These are phyloP conservation scores for Drosophila bifasciata DNA, from an alignment of 1,140 invertebrate species.

Conservation along the genomic window DNA sequence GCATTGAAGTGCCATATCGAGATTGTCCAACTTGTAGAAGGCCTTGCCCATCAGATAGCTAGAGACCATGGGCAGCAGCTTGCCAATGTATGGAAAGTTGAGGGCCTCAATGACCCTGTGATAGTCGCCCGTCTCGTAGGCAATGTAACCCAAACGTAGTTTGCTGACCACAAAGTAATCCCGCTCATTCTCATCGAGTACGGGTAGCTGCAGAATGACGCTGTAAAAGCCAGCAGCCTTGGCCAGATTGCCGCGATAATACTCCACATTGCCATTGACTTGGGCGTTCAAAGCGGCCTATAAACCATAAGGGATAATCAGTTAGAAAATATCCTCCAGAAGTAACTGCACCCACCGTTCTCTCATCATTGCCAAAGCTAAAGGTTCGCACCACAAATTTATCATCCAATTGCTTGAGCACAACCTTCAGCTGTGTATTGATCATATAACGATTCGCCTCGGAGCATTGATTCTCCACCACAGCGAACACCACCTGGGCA, in stretches of 20 bases:
- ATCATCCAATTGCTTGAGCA: slow-evolving; percentile 35
- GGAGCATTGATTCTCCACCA: slow-evolving; percentile 31
- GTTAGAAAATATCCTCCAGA: background rate
- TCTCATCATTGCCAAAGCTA: slow-evolving; percentile 4
- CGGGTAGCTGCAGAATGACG: background rate
- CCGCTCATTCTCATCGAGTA: background rate
- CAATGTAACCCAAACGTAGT: slow-evolving; percentile 55
- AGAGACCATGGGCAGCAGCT: slow-evolving; percentile 12
- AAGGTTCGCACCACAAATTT: slow-evolving; percentile 17
- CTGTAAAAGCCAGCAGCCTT: slow-evolving; percentile 42
- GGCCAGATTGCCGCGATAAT: slow-evolving; percentile 27
- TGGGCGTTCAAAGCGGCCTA: slow-evolving; percentile 42
- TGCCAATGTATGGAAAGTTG: background rate
- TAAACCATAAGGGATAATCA: background rate
- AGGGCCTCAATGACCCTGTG: slow-evolving; percentile 36
- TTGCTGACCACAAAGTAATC: slow-evolving; percentile 43
- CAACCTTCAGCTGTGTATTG: slow-evolving; percentile 39
- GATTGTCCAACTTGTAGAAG: slow-evolving; percentile 45
- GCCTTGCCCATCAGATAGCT: slow-evolving; percentile 59
- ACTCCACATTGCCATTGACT: slow-evolving; percentile 71
- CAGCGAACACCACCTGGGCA: slow-evolving; percentile 48
- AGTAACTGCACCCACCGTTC: slow-evolving; percentile 11
- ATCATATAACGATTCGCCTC: slow-evolving; percentile 59
- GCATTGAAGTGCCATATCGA: slow-evolving; percentile 26
- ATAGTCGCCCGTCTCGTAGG: slow-evolving; percentile 43